Conservation (phyloP, 2,113 vertebrate species). For the Forbesichthys agassizii region DNA sequence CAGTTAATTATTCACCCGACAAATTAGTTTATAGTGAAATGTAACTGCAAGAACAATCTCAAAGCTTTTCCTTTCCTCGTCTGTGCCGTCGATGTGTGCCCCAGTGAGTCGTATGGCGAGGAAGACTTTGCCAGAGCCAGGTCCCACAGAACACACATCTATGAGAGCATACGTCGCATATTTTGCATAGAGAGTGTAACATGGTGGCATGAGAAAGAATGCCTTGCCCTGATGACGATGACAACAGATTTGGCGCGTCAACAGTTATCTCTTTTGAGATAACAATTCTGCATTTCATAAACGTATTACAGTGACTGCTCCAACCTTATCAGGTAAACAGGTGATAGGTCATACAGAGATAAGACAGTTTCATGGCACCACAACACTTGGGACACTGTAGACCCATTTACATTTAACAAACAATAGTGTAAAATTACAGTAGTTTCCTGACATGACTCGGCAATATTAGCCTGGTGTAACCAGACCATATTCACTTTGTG, state of each 20-base stretch:
- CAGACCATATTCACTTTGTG: too few species aligned
- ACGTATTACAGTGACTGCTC: constrained; percentile 10
- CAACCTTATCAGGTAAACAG: constrained; percentile 12
- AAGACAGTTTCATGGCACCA: background rate
- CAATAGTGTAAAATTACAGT: too few species aligned
- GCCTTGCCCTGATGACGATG: constrained; percentile 13
- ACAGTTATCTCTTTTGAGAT: background rate
- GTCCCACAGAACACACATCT: constrained; percentile 2
- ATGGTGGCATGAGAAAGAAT: constrained; percentile 7
- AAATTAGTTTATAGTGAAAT: background rate
- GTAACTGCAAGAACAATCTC: background rate
- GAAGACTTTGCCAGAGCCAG: constrained; percentile 27
- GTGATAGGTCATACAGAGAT: background rate
- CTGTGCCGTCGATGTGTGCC: background rate
- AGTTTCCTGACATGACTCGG: too few species aligned
- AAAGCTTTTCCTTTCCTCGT: background rate
- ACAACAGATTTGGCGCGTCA: background rate
- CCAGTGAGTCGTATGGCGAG: constrained; percentile 6
- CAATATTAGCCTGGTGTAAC: too few species aligned
- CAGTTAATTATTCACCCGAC: background rate
- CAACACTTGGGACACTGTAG: background rate
- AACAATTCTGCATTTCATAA: constrained; percentile 5
- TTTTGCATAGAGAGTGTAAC: constrained; percentile 16
- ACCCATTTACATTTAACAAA: too few species aligned
- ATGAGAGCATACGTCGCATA: constrained; percentile 25